phyloP scores from a whole-genome alignment of 1,140 invertebrate species.

The Saxidomus purpurata region DNA sequence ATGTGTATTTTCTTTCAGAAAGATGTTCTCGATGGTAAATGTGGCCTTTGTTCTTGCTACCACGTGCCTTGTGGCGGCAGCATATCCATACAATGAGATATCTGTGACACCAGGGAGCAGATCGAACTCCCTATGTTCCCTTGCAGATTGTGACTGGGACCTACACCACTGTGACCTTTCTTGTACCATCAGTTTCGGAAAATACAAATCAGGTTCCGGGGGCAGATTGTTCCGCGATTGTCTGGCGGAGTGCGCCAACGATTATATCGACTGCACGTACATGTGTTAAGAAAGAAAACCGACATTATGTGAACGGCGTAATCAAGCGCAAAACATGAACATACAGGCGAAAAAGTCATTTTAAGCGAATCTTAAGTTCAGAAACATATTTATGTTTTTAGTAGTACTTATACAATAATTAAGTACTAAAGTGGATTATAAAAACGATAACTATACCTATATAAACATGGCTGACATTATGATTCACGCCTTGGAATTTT shows the following conservation, averaged over 20 bases:
- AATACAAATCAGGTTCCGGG: background rate
- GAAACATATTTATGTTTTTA: no score
- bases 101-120: background rate
- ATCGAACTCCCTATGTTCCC: background rate
- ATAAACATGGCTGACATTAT: no score
- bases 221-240: background rate
- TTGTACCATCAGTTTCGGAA: background rate
- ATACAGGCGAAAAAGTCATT: no score
- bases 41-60: background rate
- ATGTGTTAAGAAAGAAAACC: background rate
- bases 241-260: background rate
- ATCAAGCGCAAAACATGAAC: no score
- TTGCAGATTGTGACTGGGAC: background rate
- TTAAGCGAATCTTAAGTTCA: no score
- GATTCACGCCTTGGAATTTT: no score
- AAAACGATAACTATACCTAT: no score
- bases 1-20: background rate
- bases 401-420: no score
- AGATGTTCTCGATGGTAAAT: background rate
- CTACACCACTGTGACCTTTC: background rate
- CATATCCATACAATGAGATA: background rate
- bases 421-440: no score
- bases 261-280: background rate
- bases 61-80: background rate
- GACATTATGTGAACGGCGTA: no score